Percentiles rank a stretch among this genome's conserved stretches.
Evolutionary conservation across 2,797 vertebrate genomes (phyloP).

Genomic region (Acanthurus tractus): DNA sequence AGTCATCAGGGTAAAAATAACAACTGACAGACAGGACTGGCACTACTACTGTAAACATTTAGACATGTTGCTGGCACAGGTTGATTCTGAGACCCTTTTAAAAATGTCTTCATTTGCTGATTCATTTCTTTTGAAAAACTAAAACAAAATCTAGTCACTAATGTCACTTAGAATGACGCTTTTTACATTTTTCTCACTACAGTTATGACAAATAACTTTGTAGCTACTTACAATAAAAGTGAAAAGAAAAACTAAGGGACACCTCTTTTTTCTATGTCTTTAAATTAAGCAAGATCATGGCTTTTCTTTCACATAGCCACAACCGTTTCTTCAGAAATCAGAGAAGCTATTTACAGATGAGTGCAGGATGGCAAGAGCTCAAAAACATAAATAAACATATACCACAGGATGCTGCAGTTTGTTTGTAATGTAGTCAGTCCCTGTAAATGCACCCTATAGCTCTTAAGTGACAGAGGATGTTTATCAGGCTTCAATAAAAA

Average conservation of each 20-base stretch:
- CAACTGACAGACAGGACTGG: slow-evolving; percentile 4
- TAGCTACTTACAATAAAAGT: slow-evolving; percentile 5
- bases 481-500: neutral
- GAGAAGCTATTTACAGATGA: neutral
- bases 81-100: slow-evolving; percentile 9
- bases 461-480: slow-evolving; percentile 7
- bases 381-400: neutral
- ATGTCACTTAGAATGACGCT: neutral
- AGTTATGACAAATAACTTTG: neutral
- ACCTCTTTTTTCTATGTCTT: neutral
- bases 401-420: neutral
- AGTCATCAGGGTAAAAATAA: slow-evolving; percentile 5
- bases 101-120: neutral
- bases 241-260: neutral
- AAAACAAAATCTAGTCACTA: neutral
- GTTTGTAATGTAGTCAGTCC: too few species aligned
- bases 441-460: neutral
- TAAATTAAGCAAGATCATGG: neutral
- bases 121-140: neutral
- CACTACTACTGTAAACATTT: slow-evolving; percentile 39
- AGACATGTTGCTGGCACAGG: slow-evolving; percentile 10
- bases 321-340: slow-evolving; percentile 2
- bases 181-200: neutral
- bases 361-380: slow-evolving; percentile 5
- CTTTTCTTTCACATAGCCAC: neutral